Evolutionary conservation across 2,797 vertebrate species (phyloP), one percentile per base, ranked within the genome.

Genomic region (Clarias pachynema): DNA sequence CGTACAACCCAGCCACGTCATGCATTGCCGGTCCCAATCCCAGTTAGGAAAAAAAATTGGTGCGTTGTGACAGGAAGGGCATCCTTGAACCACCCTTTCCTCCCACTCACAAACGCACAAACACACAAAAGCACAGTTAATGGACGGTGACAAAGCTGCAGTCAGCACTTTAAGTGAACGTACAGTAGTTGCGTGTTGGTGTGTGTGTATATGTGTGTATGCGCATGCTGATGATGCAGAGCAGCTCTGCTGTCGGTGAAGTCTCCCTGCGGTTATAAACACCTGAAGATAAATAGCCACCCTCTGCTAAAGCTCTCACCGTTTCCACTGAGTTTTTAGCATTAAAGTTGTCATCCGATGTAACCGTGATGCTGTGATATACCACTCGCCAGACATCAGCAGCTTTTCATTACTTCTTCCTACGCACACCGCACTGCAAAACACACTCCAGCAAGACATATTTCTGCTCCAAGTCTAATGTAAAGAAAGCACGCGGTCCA

Each of bases 271-370:
- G 84, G 83, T 92, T 86, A 89, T 90, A 88, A 92, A 91, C 89
- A 88, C 84, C 87, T 92, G 82, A 68, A 90, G 89, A 92, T 91
- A 89, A 92, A 92, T 91, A 62, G 65, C 44, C 66, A 83, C 88
- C 86, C 69, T 89, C 53, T 69, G 53, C 59, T 69, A 6, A 63
- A 81, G 68, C 37, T 37, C 82, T 79, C 73, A 34, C 26, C 72
- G 34, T 65, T 80, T 80, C 70, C 26, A 31, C 49, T 14, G 26
- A 57, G 37, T 75, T 59, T 65, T 26, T 81, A 65, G 49, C 59
- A 44, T 86, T 77, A 75, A 34, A 79, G 20, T 44, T 63, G 44
- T 72, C 78, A 20, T 49, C 10, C 37, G 4, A 56, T 5, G 3
- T 82, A 79, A 83, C 31, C 9, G 18, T 20, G 37, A 49, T 31